Conservation (phyloP, 1,140 invertebrate species). For the Callitettix versicolor region DNA sequence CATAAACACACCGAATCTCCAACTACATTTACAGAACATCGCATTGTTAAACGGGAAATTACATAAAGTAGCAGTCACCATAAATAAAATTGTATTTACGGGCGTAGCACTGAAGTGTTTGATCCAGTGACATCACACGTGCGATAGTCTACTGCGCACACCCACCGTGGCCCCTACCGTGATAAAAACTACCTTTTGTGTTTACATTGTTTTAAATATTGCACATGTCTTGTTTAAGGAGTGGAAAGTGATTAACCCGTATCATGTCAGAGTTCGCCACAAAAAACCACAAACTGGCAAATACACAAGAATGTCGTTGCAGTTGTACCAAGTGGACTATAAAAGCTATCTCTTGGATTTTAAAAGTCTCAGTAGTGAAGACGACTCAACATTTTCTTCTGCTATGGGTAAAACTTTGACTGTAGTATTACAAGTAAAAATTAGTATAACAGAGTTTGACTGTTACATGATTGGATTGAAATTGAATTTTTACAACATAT, state of each 20-base stretch:
- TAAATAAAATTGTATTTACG: too few species aligned
- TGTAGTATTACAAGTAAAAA: not conserved
- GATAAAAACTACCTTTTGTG: too few species aligned
- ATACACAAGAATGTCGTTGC: constrained; percentile 93
- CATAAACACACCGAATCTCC: too few species aligned
- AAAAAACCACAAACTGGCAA: constrained; percentile 71
- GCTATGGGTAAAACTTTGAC: not conserved
- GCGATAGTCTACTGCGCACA: too few species aligned
- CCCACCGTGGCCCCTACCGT: too few species aligned
- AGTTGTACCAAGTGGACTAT: constrained; percentile 97
- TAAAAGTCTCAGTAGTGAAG: constrained; percentile 81
- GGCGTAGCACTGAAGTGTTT: too few species aligned
- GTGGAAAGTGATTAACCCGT: constrained; percentile 97
- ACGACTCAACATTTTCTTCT: constrained; percentile 27
- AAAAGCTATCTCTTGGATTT: constrained; percentile 97
- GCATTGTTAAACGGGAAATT: too few species aligned
- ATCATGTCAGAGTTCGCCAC: constrained; percentile 82
- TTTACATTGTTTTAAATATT: not conserved
- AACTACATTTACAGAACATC: too few species aligned
- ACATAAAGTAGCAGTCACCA: too few species aligned
- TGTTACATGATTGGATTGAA: not conserved
- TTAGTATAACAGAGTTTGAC: not conserved
- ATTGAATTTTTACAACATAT: not conserved
- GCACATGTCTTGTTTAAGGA: constrained; percentile 44
- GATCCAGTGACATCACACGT: too few species aligned